phyloP scores from a whole-genome alignment of 2,888 invertebrate species.

The Lochmaea crataegi region DNA sequence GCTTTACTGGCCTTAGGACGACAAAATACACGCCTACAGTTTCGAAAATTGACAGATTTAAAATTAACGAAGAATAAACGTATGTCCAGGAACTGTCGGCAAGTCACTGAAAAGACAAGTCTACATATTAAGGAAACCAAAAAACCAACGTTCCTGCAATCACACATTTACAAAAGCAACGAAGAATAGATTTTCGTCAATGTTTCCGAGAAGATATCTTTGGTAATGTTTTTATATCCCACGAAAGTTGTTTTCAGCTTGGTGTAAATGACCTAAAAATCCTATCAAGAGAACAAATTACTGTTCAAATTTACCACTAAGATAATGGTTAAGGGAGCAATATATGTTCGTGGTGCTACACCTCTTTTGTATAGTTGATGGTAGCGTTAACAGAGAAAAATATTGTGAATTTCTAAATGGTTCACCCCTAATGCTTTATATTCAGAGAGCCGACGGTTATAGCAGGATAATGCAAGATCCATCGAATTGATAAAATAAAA shows the following conservation, averaged over 20 bases:
- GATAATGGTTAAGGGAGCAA: conserved; percentile 20
- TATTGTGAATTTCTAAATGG: too few species aligned
- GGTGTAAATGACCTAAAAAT: conserved; percentile 4
- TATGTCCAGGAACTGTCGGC: background rate
- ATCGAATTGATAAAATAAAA: too few species aligned
- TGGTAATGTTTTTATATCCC: conserved; percentile 28
- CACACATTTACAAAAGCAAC: conserved; percentile 29
- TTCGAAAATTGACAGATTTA: background rate
- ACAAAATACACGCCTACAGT: background rate
- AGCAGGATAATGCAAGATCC: too few species aligned
- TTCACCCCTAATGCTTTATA: too few species aligned
- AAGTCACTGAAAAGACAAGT: conserved; percentile 11
- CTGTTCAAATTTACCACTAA: conserved; percentile 9
- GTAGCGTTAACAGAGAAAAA: too few species aligned
- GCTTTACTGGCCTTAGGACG: background rate
- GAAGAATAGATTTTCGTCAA: background rate
- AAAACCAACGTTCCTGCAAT: background rate
- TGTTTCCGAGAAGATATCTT: background rate
- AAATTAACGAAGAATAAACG: conserved; percentile 11
- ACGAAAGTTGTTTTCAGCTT: conserved; percentile 34
- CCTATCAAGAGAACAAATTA: background rate
- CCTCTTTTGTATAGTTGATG: too few species aligned
- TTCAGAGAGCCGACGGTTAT: too few species aligned
- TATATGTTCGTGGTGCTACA: too few species aligned
- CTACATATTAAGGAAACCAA: background rate